These are phyloP conservation scores for Ischnura elegans DNA, from an alignment of 2,888 invertebrate species.

Conservation along the genomic window DNA sequence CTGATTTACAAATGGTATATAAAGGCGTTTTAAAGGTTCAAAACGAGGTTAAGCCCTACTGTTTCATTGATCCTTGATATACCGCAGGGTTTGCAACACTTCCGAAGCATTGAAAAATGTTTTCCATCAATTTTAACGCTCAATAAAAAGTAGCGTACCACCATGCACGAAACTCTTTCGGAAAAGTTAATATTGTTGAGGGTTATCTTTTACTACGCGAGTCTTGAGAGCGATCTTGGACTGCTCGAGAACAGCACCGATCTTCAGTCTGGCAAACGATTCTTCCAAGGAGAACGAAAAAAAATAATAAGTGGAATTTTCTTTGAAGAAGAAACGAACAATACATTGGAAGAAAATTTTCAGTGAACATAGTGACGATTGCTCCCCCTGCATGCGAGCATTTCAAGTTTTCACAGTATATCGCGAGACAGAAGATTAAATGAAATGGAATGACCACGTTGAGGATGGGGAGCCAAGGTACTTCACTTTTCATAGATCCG, in stretches of 20 bases:
- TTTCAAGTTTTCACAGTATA: neutral
- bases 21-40: too few species aligned
- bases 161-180: neutral
- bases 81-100: too few species aligned
- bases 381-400: neutral
- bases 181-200: neutral
- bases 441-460: neutral
- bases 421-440: conserved; percentile 4
- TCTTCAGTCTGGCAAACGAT: neutral
- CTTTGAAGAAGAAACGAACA: neutral
- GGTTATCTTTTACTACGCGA: too few species aligned
- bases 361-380: neutral
- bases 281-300: neutral
- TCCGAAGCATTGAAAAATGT: neutral
- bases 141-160: neutral
- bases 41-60: neutral
- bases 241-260: neutral
- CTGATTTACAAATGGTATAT: too few species aligned
- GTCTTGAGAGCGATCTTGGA: neutral
- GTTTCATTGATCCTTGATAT: neutral
- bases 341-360: neutral
- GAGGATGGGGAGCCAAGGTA: neutral
- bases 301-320: neutral
- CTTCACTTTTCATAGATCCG: conserved; percentile 10
- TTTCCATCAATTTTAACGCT: too few species aligned